Evolutionary conservation across 2,113 vertebrate species (phyloP).

Genomic region (Notothenia coriiceps): DNA sequence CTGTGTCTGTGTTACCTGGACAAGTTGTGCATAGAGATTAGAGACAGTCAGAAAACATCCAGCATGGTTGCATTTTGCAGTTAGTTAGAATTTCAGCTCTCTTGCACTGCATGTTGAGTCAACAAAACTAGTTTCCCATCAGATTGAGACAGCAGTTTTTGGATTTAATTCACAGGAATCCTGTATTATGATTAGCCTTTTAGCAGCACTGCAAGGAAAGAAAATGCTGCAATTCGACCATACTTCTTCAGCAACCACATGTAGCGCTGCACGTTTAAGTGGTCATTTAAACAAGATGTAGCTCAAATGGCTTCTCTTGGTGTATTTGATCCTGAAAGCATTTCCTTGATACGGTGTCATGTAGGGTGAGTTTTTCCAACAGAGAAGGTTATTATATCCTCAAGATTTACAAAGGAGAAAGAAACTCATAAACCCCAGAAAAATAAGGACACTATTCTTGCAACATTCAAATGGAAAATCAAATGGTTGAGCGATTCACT

Average conservation of each 20-base stretch:
- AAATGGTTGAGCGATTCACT: neutral
- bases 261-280: neutral
- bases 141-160: neutral
- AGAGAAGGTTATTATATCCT: neutral
- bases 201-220: neutral
- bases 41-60: conserved; percentile 6
- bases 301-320: neutral
- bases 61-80: conserved; percentile 7
- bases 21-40: conserved; percentile 16
- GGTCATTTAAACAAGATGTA: conserved; percentile 10
- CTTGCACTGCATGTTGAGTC: neutral
- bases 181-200: conserved; percentile 18
- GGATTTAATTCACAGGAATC: neutral
- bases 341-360: neutral
- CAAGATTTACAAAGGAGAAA: neutral
- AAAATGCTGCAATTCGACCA: neutral
- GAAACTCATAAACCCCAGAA: neutral
- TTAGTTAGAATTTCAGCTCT: conserved; percentile 15
- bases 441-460: neutral
- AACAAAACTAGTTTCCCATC: conserved; percentile 6
- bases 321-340: too few species aligned
- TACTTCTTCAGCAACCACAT: neutral
- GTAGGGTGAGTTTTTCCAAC: neutral
- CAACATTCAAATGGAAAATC: neutral
- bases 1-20: conserved; percentile 44